These are phyloP conservation scores for Aspidiotus rigidus DNA, from an alignment of 2,888 invertebrate species.

Conservation along the genomic window DNA sequence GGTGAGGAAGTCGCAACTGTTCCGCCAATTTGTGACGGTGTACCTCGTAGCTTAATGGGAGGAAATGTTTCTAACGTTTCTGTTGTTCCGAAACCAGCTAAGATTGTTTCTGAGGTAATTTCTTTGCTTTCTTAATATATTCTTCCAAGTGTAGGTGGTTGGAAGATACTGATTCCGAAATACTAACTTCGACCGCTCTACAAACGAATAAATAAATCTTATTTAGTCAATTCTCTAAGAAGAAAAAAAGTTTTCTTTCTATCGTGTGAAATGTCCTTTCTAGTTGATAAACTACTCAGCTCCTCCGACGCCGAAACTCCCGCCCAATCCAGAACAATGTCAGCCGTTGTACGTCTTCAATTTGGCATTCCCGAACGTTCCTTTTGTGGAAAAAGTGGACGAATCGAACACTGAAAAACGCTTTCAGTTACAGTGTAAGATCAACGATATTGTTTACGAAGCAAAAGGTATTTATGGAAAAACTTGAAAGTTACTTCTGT, in stretches of 20 bases:
- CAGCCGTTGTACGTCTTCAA: conserved; percentile 28
- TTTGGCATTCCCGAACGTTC: conserved; percentile 22
- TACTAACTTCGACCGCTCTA: too few relatives aligned
- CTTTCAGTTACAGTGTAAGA: conserved; percentile 22
- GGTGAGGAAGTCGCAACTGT: not conserved
- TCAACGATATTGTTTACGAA: conserved; percentile 20
- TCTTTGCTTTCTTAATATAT: not conserved
- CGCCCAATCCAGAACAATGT: conserved; percentile 18
- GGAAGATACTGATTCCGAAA: too few relatives aligned
- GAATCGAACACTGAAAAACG: conserved; percentile 19
- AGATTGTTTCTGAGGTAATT: not conserved
- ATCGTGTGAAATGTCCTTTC: not conserved
- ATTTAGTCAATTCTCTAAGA: not conserved
- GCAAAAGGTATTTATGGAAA: conserved; percentile 15
- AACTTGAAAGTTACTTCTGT: not conserved
- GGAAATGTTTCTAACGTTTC: not conserved
- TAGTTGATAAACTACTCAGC: conserved; percentile 20
- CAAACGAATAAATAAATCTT: too few relatives aligned
- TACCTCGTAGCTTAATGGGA: not conserved
- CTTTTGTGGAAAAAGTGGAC: conserved; percentile 16
- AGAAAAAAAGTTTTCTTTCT: not conserved
- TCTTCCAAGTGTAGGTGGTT: too few relatives aligned
- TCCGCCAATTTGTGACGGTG: not conserved
- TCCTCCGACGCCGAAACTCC: conserved; percentile 11
- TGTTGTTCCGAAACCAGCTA: not conserved